These are phyloP conservation scores for Mellilla xanthometata DNA, from an alignment of 2,888 invertebrate genomes.

Conservation along the genomic window DNA sequence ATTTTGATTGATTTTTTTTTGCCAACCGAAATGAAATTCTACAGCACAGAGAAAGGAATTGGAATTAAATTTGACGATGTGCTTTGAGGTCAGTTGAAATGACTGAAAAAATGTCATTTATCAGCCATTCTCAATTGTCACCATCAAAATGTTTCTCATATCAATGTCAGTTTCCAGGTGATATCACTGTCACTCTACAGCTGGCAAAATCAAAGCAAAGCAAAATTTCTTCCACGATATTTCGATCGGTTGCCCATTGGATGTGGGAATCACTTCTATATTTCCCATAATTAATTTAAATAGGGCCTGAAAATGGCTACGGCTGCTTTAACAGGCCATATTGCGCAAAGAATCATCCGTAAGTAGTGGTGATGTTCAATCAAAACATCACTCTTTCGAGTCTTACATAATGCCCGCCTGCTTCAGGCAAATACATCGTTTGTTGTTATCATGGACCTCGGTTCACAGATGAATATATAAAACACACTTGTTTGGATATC, in stretches of 20 bases:
- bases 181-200: background rate
- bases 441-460: constrained; percentile 4
- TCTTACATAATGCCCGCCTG: constrained; percentile 65
- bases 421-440: constrained; percentile 3
- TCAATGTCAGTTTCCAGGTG: too few relatives aligned
- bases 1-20: too few relatives aligned
- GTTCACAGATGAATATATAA: background rate
- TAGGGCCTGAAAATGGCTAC: constrained; percentile 68
- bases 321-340: constrained; percentile 61
- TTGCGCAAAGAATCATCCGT: constrained; percentile 64
- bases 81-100: too few relatives aligned
- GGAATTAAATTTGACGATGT: too few relatives aligned
- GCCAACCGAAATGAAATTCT: too few relatives aligned
- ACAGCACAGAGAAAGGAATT: too few relatives aligned
- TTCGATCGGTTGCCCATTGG: constrained; percentile 10
- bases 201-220: background rate
- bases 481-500: too few relatives aligned
- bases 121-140: too few relatives aligned
- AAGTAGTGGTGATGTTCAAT: constrained; percentile 38
- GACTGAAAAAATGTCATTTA: too few relatives aligned
- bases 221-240: background rate
- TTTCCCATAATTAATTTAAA: constrained; percentile 5
- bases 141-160: too few relatives aligned
- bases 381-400: constrained; percentile 26
- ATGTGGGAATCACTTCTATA: constrained; percentile 11